These are phyloP conservation scores for Triplophysa bombifrons DNA, from an alignment of 2,797 vertebrate genomes.

Conservation along the genomic window DNA sequence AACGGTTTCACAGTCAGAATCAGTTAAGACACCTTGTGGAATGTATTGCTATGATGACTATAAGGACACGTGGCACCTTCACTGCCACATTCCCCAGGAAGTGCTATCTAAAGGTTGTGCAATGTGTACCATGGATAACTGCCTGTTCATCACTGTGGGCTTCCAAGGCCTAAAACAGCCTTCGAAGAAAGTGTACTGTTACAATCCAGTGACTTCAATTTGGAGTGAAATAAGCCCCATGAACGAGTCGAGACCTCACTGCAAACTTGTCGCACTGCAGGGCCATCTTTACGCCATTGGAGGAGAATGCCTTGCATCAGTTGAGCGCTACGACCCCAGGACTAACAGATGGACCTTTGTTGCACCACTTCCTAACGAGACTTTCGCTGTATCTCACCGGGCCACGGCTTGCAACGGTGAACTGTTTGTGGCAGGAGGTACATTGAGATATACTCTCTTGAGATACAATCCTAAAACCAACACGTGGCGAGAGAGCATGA, in stretches of 20 bases:
- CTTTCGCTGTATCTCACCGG: constrained; percentile 89
- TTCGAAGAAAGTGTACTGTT: constrained; percentile 90
- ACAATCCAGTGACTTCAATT: constrained; percentile 85
- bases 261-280: constrained; percentile 87
- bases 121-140: constrained; percentile 92
- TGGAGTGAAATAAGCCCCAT: constrained; percentile 90
- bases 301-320: constrained; percentile 88
- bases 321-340: constrained; percentile 90
- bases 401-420: constrained; percentile 82
- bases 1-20: constrained; percentile 37
- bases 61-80: constrained; percentile 79
- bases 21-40: constrained; percentile 67
- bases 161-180: constrained; percentile 77
- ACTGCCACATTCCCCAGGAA: constrained; percentile 82
- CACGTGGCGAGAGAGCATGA: constrained; percentile 78
- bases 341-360: constrained; percentile 85
- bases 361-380: constrained; percentile 85
- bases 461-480: constrained; percentile 78
- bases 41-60: constrained; percentile 86
- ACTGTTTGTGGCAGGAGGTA: constrained; percentile 90
- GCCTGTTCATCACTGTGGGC: constrained; percentile 88
- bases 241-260: constrained; percentile 89
- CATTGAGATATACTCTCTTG: constrained; percentile 82
- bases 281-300: constrained; percentile 92
- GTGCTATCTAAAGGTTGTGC: constrained; percentile 84